These are phyloP conservation scores for Sapayoa aenigma DNA, from an alignment of 2,113 vertebrate genomes.

Conservation along the genomic window DNA sequence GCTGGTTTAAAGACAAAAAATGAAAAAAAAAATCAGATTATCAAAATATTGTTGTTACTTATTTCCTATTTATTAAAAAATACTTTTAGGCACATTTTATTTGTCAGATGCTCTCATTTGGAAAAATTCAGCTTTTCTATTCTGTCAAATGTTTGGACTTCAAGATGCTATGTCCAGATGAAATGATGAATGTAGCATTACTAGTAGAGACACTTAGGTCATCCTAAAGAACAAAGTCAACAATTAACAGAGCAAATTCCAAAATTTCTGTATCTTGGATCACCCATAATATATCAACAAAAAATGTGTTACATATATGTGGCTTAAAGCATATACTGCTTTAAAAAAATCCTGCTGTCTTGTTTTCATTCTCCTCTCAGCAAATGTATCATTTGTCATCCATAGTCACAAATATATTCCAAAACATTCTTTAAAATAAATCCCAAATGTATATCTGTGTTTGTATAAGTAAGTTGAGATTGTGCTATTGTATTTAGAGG, in stretches of 20 bases:
- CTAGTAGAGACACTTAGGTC: background rate
- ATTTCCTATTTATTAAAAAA: background rate
- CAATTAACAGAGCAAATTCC: background rate
- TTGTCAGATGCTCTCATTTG: background rate
- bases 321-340: no score
- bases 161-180: background rate
- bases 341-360: background rate
- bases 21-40: background rate
- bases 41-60: background rate
- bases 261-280: background rate
- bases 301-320: background rate
- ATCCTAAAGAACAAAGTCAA: background rate
- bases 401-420: background rate
- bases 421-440: background rate
- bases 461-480: background rate
- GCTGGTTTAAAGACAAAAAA: background rate
- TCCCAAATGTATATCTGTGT: background rate
- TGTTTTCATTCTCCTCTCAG: background rate
- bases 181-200: background rate
- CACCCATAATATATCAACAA: background rate
- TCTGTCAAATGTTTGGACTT: background rate
- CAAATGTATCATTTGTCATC: background rate
- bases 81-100: background rate
- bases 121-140: background rate
- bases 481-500: conserved; percentile 43